Evolutionary conservation across 2,797 vertebrate species (phyloP).

Genomic region (Garrulus glandarius): DNA sequence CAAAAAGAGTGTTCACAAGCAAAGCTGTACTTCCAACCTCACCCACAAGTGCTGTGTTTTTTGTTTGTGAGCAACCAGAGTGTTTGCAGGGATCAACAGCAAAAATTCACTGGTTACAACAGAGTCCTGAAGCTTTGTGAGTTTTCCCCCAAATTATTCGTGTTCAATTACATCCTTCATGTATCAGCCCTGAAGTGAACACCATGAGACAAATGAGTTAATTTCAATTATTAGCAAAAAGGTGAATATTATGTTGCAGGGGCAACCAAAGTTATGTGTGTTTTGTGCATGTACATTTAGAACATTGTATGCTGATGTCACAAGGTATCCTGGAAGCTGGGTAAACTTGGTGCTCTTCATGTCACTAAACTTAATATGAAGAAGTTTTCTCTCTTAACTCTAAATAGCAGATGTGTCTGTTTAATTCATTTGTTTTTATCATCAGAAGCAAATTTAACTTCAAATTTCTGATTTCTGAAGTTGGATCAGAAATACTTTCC

Average conservation of each 20-base stretch:
- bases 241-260: not conserved
- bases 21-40: not conserved
- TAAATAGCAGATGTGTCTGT: not conserved
- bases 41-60: not conserved
- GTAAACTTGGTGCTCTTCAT: not conserved
- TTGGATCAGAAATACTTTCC: not conserved
- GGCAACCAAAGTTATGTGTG: not conserved
- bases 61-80: not conserved
- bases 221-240: not conserved
- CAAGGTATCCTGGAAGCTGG: not conserved
- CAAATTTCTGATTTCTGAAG: not conserved
- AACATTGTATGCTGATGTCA: not conserved
- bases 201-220: not conserved
- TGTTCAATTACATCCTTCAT: not conserved
- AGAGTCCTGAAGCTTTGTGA: accelerated
- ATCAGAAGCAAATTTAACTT: not conserved
- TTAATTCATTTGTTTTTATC: not conserved
- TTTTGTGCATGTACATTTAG: not conserved
- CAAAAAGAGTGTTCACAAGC: not conserved
- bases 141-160: not conserved
- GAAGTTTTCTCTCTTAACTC: not conserved
- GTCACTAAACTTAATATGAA: not conserved
- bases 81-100: not conserved
- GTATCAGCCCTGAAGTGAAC: not conserved
- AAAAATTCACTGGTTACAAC: not conserved